Percentiles rank a stretch among this genome's conserved stretches.
Conservation (phyloP, 2,888 invertebrate species). For the Amphipoea lucens region DNA sequence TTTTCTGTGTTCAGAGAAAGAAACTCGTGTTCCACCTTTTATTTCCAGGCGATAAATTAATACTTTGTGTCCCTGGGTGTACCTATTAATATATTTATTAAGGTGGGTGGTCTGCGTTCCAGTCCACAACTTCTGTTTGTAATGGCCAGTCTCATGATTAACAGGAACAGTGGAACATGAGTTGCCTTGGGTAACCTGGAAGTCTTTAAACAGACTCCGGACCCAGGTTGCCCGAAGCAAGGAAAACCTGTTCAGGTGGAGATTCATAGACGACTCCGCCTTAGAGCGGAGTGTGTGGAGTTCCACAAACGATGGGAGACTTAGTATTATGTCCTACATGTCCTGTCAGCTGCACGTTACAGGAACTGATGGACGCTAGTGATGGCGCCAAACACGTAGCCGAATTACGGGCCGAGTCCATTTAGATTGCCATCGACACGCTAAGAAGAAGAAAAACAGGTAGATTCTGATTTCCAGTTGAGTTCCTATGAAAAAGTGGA, state of each 20-base stretch:
- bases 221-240: background rate
- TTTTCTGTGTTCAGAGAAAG: conserved; percentile 45
- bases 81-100: background rate
- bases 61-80: background rate
- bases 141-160: background rate
- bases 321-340: too few species aligned
- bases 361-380: too few species aligned
- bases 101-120: conserved; percentile 18
- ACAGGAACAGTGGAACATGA: background rate
- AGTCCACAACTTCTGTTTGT: background rate
- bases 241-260: background rate
- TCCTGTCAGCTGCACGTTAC: too few species aligned
- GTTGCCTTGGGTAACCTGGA: too few species aligned
- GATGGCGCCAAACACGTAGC: too few species aligned
- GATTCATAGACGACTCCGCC: background rate
- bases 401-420: too few species aligned
- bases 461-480: background rate
- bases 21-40: conserved; percentile 35
- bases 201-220: too few species aligned
- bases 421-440: background rate
- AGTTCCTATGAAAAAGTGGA: background rate
- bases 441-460: background rate
- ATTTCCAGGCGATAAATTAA: conserved; percentile 47
- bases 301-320: background rate
- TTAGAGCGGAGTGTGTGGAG: background rate